These are phyloP conservation scores for Zaprionus kolodkinae DNA, from an alignment of 1,140 invertebrate species.

Conservation along the genomic window DNA sequence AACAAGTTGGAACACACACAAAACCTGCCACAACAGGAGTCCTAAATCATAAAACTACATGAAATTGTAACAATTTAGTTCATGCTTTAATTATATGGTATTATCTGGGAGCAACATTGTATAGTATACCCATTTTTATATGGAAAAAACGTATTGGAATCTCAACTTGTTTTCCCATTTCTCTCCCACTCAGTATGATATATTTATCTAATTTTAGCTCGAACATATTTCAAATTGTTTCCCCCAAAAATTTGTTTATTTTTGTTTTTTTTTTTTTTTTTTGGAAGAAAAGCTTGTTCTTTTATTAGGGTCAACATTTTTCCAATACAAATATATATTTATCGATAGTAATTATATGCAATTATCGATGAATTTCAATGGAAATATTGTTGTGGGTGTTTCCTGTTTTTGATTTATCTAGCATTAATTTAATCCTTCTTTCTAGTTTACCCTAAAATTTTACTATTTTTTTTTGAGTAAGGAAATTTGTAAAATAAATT, in stretches of 20 bases:
- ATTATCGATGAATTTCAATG: background rate
- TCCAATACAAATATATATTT: background rate
- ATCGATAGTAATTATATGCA: background rate
- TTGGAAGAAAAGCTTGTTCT: background rate
- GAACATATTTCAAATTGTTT: conserved; percentile 14
- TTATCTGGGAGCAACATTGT: background rate
- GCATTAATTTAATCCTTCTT: background rate
- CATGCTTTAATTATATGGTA: conserved; percentile 7
- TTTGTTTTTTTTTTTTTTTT: background rate
- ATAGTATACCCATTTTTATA: background rate
- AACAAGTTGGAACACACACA: conserved; percentile 9
- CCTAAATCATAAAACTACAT: background rate
- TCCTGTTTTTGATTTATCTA: background rate
- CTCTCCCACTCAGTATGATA: background rate
- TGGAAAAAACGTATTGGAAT: background rate
- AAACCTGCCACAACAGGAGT: conserved; percentile 15
- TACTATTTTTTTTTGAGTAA: too few relatives aligned
- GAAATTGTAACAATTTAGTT: conserved; percentile 12
- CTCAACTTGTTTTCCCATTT: background rate
- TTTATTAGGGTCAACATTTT: conserved; percentile 1
- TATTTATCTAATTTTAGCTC: conserved; percentile 15
- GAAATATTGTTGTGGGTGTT: background rate
- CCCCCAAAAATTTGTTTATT: conserved; percentile 1
- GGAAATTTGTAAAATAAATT: too few relatives aligned
- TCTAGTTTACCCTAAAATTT: too few relatives aligned